Evolutionary conservation across 2,888 invertebrate genomes (phyloP), one percentile per base, ranked within the genome.

Genomic region (Pardosa pseudoannulata): DNA sequence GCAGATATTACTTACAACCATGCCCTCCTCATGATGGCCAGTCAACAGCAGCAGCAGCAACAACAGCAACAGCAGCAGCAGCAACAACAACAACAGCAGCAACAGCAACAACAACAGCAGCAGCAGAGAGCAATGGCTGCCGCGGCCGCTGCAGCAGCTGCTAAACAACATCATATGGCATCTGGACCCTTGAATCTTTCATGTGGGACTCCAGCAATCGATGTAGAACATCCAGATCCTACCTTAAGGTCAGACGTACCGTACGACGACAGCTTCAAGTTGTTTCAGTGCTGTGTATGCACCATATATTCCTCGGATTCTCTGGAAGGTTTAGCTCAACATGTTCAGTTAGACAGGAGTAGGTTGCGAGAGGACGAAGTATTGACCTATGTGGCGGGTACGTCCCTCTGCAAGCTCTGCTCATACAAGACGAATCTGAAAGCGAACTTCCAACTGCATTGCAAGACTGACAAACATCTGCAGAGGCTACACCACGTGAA

Each of bases 381-480:
- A 90, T 93, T 96, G 36, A 95, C 96, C 28, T 93, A 96, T 70
- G 95, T 96, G 46, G 96, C 96, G 70, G 97, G 98, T 75, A 96
- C 96, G 91, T 99, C 98, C 92, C 96, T 98, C 89, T 99, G 99
- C 92, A 97, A 97, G 91, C 94, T 99, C 86, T 99, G 99, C 93
- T 97, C 97, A 90, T 99, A 99, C 93, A 98, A 98, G 92, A 99
- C 99, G 16, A 98, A 98, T 92, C 93, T 99, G 86, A 99, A 99
- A 92, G 99, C 99, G 36, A 99, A 99, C 93, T 99, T 99, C 93
- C 99, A 99, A 93, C 94, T 99, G 89, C 99, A 99, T 92, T 99
- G 98, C 92, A 98, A 99, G 93, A 99, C 99, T 88, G 99, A 99
- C 93, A 99, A 99, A 92, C 99, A 99, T 93, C 93, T 99, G 90